A percentile compares a stretch with the other conserved stretches of the same genome.
phyloP scores from a whole-genome alignment of 2,888 invertebrate species.

The Sinopyrophorus schimmeli region DNA sequence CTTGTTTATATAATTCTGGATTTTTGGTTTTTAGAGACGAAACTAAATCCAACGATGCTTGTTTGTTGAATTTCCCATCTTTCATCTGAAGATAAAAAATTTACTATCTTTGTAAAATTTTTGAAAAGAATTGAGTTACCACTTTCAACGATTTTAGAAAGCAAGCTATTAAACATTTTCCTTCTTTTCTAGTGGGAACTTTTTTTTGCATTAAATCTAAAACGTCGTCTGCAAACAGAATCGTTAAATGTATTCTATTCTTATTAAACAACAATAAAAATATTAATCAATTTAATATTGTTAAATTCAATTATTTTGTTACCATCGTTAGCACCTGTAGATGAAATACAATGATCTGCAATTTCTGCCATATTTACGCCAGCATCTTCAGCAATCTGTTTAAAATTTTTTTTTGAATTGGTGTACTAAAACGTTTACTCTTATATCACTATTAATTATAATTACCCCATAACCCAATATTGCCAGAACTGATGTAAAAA shows the following conservation, averaged over 20 bases:
- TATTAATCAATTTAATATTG: no score
- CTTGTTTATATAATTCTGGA: constrained; percentile 46
- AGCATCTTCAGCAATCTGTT: constrained; percentile 18
- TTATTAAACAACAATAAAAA: not conserved
- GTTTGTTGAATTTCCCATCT: constrained; percentile 32
- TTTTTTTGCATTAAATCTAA: constrained; percentile 48
- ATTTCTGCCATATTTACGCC: constrained; percentile 39
- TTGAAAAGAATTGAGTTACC: constrained; percentile 48
- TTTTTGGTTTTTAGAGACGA: constrained; percentile 52
- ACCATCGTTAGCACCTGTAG: constrained; percentile 46
- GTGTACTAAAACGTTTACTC: no score
- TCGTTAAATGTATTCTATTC: not conserved
- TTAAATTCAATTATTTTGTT: not conserved
- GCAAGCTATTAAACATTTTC: constrained; percentile 58
- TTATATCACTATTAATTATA: no score
- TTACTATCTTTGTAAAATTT: no score
- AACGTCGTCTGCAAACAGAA: constrained; percentile 36
- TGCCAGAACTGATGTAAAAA: no score
- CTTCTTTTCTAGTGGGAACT: constrained; percentile 50
- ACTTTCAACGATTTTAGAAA: constrained; percentile 54
- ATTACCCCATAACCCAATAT: no score
- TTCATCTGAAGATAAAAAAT: constrained; percentile 20
- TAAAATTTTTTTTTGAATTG: no score
- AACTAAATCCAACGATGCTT: constrained; percentile 46
- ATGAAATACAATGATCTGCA: constrained; percentile 45